Conservation (phyloP, 2,113 vertebrate species). For the Talpa occidentalis region DNA sequence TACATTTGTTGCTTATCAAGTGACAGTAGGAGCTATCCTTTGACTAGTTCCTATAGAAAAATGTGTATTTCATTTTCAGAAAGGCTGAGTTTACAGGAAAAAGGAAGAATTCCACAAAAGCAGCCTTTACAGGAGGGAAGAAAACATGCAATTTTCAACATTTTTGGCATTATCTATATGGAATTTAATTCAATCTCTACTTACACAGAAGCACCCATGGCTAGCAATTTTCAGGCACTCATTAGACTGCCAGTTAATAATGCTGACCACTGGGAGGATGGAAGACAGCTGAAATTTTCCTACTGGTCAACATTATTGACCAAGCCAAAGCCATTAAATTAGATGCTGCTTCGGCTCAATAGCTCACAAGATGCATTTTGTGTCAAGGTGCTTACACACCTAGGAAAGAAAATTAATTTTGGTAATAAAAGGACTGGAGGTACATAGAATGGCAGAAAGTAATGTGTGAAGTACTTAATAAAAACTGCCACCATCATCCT, state of each 20-base stretch:
- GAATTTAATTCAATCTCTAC: slow-evolving; percentile 54
- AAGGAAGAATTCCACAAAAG: not conserved
- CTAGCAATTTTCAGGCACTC: slow-evolving; percentile 22
- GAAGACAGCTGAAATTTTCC: not conserved
- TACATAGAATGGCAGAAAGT: not conserved
- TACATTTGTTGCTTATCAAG: not conserved
- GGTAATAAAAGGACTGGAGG: not conserved
- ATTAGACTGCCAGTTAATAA: slow-evolving; percentile 57
- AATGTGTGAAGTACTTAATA: not conserved
- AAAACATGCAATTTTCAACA: not conserved
- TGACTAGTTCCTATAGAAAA: not conserved
- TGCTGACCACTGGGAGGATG: not conserved
- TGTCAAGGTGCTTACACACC: not conserved
- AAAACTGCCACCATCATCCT: not conserved
- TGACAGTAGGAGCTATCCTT: not conserved
- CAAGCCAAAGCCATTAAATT: slow-evolving; percentile 55
- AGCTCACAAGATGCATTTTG: slow-evolving; percentile 30
- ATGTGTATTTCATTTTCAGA: not conserved
- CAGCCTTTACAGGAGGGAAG: not conserved
- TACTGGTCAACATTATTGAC: slow-evolving; percentile 57
- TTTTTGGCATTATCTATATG: not conserved
- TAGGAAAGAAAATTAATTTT: slow-evolving; percentile 46
- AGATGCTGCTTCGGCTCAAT: not conserved
- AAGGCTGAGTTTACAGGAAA: not conserved
- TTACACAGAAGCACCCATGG: not conserved